Base-by-base conservation (phyloP, 2,888 invertebrate genomes). In the Dastarcus helophoroides region DNA sequence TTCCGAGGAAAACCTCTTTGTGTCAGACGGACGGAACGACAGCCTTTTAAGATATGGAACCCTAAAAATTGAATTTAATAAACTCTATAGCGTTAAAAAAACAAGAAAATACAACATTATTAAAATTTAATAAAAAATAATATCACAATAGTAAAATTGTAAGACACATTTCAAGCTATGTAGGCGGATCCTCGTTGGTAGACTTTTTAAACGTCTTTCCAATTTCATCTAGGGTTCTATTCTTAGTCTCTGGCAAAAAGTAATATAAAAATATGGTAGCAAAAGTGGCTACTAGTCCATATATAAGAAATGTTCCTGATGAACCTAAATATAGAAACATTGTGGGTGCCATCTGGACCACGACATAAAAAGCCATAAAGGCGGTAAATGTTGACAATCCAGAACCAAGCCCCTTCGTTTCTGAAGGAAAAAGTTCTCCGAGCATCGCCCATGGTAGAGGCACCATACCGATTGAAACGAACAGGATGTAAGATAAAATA, bases 381-480 rank as follows among this genome's bases (percentile, higher is more conserved):
- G 73, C 71, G 15, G 72, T 68, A n/a, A 72, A 71, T 1, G 76
- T 69, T 28, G 74, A 71, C 6, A 78, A 62, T 0, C 79, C 79
- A 0, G 79, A 73, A 0, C 79, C 79, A 1, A 76, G 48, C 1
- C 78, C 79, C 16, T 77, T 36, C 14, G 36, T 44, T 14, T 41
- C 40, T 17, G 45, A 24, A 2, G 53, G 79, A 69, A 79, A 80
- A 1, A 82, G 63, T 56, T 83, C 82, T 0, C 79, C 79, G 40
- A 77, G 74, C 71, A 82, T 73, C 15, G 78, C 72, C 73, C 81
- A 82, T 0, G 81, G 80, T 28, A 82, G 48, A 0, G 79, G 77
- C 7, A 75, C 67, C 10, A 76, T 50, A 0, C 80, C 78, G 29
- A 73, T 62, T 2, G 70, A 67, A 26, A 74, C 65, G 28, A 72